Base-by-base conservation (phyloP, 2,888 invertebrate genomes). In the Agrochola litura region DNA sequence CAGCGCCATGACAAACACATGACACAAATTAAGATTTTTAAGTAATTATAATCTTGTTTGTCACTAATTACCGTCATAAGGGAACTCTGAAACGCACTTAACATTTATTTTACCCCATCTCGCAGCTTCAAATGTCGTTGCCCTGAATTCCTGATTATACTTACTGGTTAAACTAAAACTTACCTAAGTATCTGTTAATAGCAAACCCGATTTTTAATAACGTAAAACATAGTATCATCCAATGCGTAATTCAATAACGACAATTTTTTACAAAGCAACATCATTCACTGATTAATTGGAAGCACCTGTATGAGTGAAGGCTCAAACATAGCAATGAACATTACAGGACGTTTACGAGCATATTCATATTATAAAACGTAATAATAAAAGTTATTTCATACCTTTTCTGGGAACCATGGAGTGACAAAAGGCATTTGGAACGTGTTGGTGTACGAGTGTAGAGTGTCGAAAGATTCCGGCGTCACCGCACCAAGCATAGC, bases 351-450 rank as follows among this genome's bases (percentile, higher is more conserved):
- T 73, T 19, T 9, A 37, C 30, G n/a, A 54, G 16, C n/a, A 37
- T n/a, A 37, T 37, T 22, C 9, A 49, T 58, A 25, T 30, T 54
- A 37, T 8, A 25, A 54, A 64, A 77, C 19, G 5, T n/a, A 41
- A 30, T 37, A 30, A 49, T 49, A 43, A 43, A 66, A 52, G 12
- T 43, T 10, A 12, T 64, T 54, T 61, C 72, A 30, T 88, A 98
- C 98, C 97, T 99, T 99, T 95, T 99, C 99, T 0, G 99, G 99
- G 92, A 99, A 99, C 98, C 99, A 99, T 22, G 99, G 99, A 66
- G 99, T 99, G 82, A 99, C 98, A 93, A 99, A 99, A 60, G 99
- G 99, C 98, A 99, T 98, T 96, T 99, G 99, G 94, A 99, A 99
- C 71, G 99, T 99, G 95, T 99, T 99, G 91, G 98, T 98, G 96